Conservation (phyloP, 2,113 vertebrate species). For the Calyptomena viridis region DNA sequence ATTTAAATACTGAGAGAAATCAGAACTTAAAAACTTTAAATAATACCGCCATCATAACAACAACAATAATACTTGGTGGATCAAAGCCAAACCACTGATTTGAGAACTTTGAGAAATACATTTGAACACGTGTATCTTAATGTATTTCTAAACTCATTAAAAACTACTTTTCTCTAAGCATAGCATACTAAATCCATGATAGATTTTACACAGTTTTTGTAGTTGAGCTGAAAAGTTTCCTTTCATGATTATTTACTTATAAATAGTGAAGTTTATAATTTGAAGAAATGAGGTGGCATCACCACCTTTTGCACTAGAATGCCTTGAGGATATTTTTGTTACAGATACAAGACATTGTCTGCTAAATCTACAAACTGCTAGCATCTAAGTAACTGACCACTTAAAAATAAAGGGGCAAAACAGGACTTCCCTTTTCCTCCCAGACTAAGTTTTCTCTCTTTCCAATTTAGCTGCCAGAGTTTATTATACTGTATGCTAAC, state of each 20-base stretch:
- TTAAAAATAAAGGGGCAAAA: neutral
- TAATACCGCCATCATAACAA: conserved; percentile 18
- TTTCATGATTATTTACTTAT: neutral
- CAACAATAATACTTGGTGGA: neutral
- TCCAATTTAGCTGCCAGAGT: neutral
- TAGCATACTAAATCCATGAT: neutral
- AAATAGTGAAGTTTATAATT: neutral
- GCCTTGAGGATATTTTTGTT: neutral
- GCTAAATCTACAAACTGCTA: neutral
- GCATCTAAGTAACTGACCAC: neutral
- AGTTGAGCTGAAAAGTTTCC: neutral
- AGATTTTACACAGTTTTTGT: neutral
- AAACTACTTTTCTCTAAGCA: neutral
- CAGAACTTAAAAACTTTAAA: conserved; percentile 36
- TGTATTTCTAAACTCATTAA: neutral
- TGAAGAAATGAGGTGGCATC: neutral
- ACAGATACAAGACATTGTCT: neutral
- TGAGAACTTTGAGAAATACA: neutral
- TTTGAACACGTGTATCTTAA: neutral
- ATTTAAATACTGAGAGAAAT: conserved; percentile 78
- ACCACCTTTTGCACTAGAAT: neutral
- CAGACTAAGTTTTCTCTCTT: neutral
- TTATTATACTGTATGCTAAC: neutral
- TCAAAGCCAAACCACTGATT: neutral
- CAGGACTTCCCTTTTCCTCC: neutral